Evolutionary conservation across 2,888 invertebrate species (phyloP).

Genomic region (Autographa gamma): DNA sequence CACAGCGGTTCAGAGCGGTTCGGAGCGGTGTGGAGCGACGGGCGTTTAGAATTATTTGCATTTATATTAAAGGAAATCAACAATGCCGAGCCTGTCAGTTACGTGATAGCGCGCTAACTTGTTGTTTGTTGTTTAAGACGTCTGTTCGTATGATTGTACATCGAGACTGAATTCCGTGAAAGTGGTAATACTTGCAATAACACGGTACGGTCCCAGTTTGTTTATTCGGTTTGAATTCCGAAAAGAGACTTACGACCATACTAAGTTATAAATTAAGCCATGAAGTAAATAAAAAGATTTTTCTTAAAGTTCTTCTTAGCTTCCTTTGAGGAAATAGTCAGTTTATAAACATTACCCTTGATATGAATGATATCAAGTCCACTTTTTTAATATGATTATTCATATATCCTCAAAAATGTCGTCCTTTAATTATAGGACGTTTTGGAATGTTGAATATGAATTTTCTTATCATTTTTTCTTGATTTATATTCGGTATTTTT

Average conservation of each 20-base stretch:
- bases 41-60: slow-evolving; percentile 47
- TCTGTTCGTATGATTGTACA: not conserved
- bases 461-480: not conserved
- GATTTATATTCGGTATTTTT: too few species aligned
- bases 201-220: not conserved
- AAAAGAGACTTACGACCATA: too few species aligned
- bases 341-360: not conserved
- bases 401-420: not conserved
- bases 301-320: not conserved
- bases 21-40: slow-evolving; percentile 14
- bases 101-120: slow-evolving; percentile 15
- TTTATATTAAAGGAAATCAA: slow-evolving; percentile 54
- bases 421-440: too few species aligned
- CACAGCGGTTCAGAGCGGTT: slow-evolving; percentile 11
- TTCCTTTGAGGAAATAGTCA: not conserved
- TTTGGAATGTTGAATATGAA: not conserved
- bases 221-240: not conserved
- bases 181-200: not conserved
- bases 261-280: not conserved
- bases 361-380: not conserved
- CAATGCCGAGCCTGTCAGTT: slow-evolving; percentile 35
- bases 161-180: not conserved
- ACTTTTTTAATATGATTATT: not conserved
- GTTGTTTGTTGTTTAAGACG: slow-evolving; percentile 10
- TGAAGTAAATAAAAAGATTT: not conserved